Percentiles rank a stretch among this genome's conserved stretches.
These are phyloP conservation scores for Sigmodon hispidus DNA, from an alignment of 2,113 vertebrate species.

Conservation along the genomic window DNA sequence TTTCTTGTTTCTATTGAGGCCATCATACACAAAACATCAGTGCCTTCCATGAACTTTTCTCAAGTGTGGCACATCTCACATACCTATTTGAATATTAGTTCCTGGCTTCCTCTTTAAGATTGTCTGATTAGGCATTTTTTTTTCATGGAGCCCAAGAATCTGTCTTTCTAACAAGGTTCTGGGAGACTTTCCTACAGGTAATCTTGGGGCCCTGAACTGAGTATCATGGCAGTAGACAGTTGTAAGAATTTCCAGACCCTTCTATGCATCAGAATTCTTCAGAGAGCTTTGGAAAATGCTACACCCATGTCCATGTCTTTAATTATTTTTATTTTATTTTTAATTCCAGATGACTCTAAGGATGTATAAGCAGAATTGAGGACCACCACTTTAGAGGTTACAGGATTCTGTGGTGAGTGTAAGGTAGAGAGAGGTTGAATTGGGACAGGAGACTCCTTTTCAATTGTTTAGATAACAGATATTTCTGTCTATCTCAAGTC, in stretches of 20 bases:
- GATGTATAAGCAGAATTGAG: neutral
- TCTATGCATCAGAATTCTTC: neutral
- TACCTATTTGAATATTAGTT: neutral
- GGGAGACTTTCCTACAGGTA: neutral
- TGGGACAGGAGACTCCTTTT: conserved; percentile 40
- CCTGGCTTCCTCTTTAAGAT: neutral
- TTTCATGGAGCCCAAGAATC: neutral
- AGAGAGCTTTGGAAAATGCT: neutral
- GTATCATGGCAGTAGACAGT: neutral
- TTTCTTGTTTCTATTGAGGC: neutral
- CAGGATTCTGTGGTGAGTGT: neutral
- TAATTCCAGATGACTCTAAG: neutral
- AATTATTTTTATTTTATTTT: neutral
- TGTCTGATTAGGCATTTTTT: neutral
- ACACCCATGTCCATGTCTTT: neutral
- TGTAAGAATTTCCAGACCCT: neutral
- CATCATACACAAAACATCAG: neutral
- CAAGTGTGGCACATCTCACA: neutral
- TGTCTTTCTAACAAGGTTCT: neutral
- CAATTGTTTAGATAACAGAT: conserved; percentile 12
- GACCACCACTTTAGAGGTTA: neutral
- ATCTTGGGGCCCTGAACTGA: neutral
- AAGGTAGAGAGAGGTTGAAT: neutral
- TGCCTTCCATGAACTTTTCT: neutral
- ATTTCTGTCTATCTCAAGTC: conserved; percentile 60